These are phyloP conservation scores for Tinea pellionella DNA, from an alignment of 2,888 invertebrate species.

Conservation along the genomic window DNA sequence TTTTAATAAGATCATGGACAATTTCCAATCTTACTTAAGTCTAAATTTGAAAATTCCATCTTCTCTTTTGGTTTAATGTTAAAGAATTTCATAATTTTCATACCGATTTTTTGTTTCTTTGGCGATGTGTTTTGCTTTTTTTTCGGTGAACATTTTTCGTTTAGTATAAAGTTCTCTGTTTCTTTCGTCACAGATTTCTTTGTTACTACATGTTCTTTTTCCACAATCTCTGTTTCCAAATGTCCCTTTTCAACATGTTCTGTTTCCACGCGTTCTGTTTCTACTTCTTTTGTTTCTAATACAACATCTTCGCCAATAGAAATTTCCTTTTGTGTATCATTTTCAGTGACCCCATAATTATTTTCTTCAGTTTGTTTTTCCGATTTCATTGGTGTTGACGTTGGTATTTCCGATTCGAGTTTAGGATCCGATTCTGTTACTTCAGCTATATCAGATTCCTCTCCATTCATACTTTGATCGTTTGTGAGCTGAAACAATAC, in stretches of 20 bases:
- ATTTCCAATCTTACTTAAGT: not conserved
- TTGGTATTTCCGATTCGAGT: not conserved
- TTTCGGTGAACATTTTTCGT: slow-evolving; percentile 22
- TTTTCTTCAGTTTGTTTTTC: slow-evolving; percentile 15
- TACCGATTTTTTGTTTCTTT: slow-evolving; percentile 41
- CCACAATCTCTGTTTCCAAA: no score
- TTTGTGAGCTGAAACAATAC: slow-evolving; percentile 40
- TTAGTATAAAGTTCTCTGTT: slow-evolving; percentile 27
- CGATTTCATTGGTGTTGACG: not conserved
- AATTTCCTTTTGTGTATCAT: not conserved
- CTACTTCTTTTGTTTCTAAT: not conserved
- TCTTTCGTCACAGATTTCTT: slow-evolving; percentile 13
- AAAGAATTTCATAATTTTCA: slow-evolving; percentile 31
- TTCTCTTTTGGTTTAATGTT: slow-evolving; percentile 19
- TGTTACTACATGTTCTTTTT: not conserved
- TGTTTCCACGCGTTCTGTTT: no score
- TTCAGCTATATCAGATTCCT: not conserved
- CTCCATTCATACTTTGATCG: slow-evolving; percentile 18
- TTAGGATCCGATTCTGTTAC: not conserved
- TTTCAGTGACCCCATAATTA: not conserved
- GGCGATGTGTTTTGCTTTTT: slow-evolving; percentile 22
- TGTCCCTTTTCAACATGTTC: no score
- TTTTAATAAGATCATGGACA: no score
- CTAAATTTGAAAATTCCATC: not conserved
- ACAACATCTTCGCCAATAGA: not conserved